A percentile compares a stretch with the other conserved stretches of the same genome.
phyloP scores from a whole-genome alignment of 92 coral and sea anemone species.

The Pocillopora meandrina region DNA sequence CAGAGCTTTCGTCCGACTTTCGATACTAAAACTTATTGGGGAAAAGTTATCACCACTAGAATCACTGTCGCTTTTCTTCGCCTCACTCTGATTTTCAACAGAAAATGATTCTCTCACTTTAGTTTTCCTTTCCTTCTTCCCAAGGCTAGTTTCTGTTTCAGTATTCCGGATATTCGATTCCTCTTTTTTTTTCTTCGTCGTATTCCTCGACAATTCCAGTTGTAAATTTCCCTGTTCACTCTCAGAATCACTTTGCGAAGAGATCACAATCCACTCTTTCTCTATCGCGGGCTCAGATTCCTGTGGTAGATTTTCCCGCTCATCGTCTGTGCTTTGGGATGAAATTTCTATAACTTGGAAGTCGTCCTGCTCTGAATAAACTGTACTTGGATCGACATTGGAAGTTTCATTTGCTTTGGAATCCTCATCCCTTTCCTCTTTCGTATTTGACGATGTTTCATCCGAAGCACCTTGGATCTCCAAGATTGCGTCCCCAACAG shows the following conservation, averaged over 20 bases:
- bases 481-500: not conserved
- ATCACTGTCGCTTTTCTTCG: not conserved
- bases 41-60: not conserved
- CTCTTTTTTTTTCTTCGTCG: not conserved
- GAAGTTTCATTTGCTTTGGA: not conserved
- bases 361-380: not conserved
- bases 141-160: not conserved
- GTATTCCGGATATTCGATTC: not conserved
- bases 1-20: not conserved
- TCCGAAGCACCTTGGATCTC: not conserved
- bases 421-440: not conserved
- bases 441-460: slow-evolving; percentile 5
- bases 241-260: slow-evolving; percentile 63
- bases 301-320: slow-evolving; percentile 11
- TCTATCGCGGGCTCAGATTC: not conserved
- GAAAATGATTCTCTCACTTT: not conserved
- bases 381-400: not conserved
- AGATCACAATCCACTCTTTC: slow-evolving; percentile 38
- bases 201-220: not conserved
- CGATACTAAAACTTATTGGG: slow-evolving; percentile 7
- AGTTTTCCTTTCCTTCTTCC: not conserved
- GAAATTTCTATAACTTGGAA: slow-evolving; percentile 58
- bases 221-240: not conserved
- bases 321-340: slow-evolving; percentile 41
- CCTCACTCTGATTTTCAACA: not conserved